These are phyloP conservation scores for Heliothis virescens DNA, from an alignment of 1,140 invertebrate genomes.

Conservation along the genomic window DNA sequence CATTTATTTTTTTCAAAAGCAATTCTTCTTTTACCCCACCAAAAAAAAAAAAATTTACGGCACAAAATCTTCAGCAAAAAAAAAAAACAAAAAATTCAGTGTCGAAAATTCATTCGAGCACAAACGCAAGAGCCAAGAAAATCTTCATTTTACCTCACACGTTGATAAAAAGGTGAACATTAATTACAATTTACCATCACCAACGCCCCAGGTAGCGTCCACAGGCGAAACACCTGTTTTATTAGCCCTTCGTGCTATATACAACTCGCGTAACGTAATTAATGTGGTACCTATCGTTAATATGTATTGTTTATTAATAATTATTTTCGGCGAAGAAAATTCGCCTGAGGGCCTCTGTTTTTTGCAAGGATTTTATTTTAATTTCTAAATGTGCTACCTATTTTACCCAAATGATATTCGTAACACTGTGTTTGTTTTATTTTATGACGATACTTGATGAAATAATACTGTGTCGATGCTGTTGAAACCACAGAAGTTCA, in stretches of 20 bases:
- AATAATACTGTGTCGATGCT: too few relatives aligned
- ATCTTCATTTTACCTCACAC: slow-evolving; percentile 22
- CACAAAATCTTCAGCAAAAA: too few relatives aligned
- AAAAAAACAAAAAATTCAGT: slow-evolving; percentile 12
- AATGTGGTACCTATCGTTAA: slow-evolving; percentile 37
- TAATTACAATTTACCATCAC: slow-evolving; percentile 48
- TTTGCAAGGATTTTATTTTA: neutral
- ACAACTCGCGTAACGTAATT: slow-evolving; percentile 45
- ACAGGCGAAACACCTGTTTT: slow-evolving; percentile 34
- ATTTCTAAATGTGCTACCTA: neutral
- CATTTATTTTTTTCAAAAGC: too few relatives aligned
- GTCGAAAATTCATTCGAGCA: slow-evolving; percentile 29
- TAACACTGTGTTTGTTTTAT: too few relatives aligned
- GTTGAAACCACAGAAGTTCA: too few relatives aligned
- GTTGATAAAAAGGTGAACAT: slow-evolving; percentile 49
- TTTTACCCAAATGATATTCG: too few relatives aligned
- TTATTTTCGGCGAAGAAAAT: slow-evolving; percentile 30
- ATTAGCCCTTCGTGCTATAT: slow-evolving; percentile 38
- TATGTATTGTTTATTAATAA: slow-evolving; percentile 21
- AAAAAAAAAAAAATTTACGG: too few relatives aligned
- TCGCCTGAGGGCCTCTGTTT: slow-evolving; percentile 8
- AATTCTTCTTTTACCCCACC: too few relatives aligned
- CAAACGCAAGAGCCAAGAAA: slow-evolving; percentile 18
- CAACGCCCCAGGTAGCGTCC: slow-evolving; percentile 34
- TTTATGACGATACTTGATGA: neutral